Percentiles rank a stretch among this genome's conserved stretches.
Conservation (phyloP, 2,113 vertebrate genomes). For the Sinocyclocheilus anophthalmus region DNA sequence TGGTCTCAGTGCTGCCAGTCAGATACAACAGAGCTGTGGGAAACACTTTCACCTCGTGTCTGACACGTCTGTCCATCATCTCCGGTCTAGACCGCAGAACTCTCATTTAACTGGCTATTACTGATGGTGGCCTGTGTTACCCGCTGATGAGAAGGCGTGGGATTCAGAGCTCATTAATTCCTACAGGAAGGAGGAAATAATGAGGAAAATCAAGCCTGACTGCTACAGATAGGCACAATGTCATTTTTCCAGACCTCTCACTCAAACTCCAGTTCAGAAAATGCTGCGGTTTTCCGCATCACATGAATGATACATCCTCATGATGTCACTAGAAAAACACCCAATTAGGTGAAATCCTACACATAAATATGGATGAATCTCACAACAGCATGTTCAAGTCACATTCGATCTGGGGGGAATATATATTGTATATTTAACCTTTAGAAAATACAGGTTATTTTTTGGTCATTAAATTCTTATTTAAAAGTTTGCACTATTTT, state of each 20-base stretch:
- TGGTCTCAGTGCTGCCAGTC: slow-evolving; percentile 4
- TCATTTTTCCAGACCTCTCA: slow-evolving; percentile 7
- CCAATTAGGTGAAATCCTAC: neutral
- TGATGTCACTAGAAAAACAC: neutral
- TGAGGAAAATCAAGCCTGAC: slow-evolving; percentile 48
- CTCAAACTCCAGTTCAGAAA: neutral
- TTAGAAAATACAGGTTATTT: neutral
- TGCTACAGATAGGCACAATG: slow-evolving; percentile 14
- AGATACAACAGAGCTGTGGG: slow-evolving; percentile 5
- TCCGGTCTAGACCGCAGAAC: slow-evolving; percentile 11
- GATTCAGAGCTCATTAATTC: slow-evolving; percentile 53
- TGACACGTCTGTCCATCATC: slow-evolving; percentile 38
- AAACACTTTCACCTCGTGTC: neutral
- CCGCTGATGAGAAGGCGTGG: slow-evolving; percentile 29
- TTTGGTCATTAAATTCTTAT: no score
- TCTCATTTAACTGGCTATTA: slow-evolving; percentile 41
- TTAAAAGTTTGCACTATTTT: no score
- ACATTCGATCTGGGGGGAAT: neutral
- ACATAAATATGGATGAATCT: neutral
- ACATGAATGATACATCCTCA: neutral
- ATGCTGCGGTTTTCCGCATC: neutral
- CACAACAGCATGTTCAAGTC: neutral
- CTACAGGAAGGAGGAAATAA: slow-evolving; percentile 33
- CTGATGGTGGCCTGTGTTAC: slow-evolving; percentile 14
- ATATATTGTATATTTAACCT: neutral